Conservation (phyloP, 2,797 vertebrate species). For the Melanogrammus aeglefinus region DNA sequence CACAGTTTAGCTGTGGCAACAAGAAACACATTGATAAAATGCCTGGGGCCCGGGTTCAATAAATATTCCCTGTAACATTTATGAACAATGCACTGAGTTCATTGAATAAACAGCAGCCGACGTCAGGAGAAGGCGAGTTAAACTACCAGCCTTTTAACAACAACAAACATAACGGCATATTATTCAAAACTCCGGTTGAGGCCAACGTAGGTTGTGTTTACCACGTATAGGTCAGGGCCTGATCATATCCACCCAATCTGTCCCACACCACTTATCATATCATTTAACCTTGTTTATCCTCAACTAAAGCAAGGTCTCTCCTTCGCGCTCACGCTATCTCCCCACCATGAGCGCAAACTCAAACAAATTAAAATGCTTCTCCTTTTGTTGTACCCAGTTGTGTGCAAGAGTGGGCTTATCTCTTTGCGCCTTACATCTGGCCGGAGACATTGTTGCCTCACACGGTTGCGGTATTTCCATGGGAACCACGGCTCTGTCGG, state of each 20-base stretch:
- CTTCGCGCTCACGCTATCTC: slow-evolving; percentile 11
- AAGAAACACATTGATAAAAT: neutral
- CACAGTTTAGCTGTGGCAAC: neutral
- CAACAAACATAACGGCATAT: neutral
- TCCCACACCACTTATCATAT: neutral
- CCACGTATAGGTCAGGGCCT: neutral
- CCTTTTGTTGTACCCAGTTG: slow-evolving; percentile 45
- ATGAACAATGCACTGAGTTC: neutral
- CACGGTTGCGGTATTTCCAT: slow-evolving; percentile 68
- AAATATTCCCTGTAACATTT: slow-evolving; percentile 3
- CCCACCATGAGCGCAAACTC: slow-evolving; percentile 48
- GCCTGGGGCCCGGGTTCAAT: neutral
- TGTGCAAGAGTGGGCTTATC: slow-evolving; percentile 60
- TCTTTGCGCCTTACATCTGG: slow-evolving; percentile 38
- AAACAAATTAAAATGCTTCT: slow-evolving; percentile 37
- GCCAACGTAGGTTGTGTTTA: neutral
- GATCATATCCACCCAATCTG: neutral
- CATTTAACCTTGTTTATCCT: neutral
- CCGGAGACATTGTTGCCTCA: slow-evolving; percentile 50
- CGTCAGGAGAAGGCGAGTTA: neutral
- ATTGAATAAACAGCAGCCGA: neutral
- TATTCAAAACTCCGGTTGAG: neutral
- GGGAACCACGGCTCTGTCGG: slow-evolving; percentile 52
- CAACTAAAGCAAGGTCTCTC: neutral
- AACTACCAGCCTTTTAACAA: neutral